Evolutionary conservation across 2,888 invertebrate genomes (phyloP).

Genomic region (Boloria selene): DNA sequence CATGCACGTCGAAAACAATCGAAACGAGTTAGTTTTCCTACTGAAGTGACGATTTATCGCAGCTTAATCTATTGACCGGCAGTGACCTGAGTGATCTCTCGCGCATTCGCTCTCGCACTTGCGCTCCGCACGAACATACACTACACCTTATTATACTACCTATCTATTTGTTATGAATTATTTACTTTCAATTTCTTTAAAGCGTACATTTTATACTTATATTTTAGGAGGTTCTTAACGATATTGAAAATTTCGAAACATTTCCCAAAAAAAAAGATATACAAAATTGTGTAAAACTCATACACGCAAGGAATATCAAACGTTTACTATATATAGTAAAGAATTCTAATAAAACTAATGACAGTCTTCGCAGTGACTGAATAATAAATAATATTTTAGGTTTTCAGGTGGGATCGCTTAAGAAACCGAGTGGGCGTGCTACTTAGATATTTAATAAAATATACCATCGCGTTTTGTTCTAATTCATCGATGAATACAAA

Average conservation of each 20-base stretch:
- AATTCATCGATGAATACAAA: conserved; percentile 21
- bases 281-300: conserved; percentile 45
- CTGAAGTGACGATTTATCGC: conserved; percentile 44
- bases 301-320: conserved; percentile 61
- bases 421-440: conserved; percentile 56
- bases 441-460: conserved; percentile 22
- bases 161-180: conserved; percentile 76
- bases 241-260: conserved; percentile 61
- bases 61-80: conserved; percentile 68
- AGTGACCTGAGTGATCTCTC: conserved; percentile 61
- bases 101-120: conserved; percentile 34
- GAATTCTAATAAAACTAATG: conserved; percentile 76
- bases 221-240: conserved; percentile 74
- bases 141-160: conserved; percentile 76
- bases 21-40: conserved; percentile 36
- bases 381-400: conserved; percentile 55
- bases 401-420: conserved; percentile 70
- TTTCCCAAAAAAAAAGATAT: conserved; percentile 41
- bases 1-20: conserved; percentile 46
- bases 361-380: conserved; percentile 79
- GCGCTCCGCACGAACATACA: conserved; percentile 65
- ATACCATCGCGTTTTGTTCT: conserved; percentile 17
- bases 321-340: conserved; percentile 59
- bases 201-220: conserved; percentile 82
- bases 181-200: conserved; percentile 79